Base-by-base conservation (phyloP, 2,113 vertebrate genomes). In the Datnioides undecimradiatus region DNA sequence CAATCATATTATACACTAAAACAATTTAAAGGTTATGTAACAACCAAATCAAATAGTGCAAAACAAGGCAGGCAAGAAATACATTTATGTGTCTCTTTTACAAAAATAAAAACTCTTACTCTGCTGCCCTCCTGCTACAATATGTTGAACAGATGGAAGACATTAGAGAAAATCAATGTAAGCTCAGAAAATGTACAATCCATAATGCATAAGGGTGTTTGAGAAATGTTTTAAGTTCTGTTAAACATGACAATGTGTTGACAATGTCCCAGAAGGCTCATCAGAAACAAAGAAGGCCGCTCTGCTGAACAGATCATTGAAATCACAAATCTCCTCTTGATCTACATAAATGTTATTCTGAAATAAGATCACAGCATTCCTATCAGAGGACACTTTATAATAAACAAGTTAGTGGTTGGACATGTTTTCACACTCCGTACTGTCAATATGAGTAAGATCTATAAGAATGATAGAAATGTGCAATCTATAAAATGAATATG, bases 51-150 rank as follows among this genome's bases (percentile, higher is more conserved):
- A 27, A 76, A 70, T 33, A 83, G 76, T 87, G 86, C 84, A 88
- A 88, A 90, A 82, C 43, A 74, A 76, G 76, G 58, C 46, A 73
- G 16, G 77, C 19, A 73, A 63, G 31, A 11, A 60, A 74, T 43
- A 62, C 11, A 82, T 31, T 54, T 16, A 43, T 51, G 55, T 21
- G 43, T 5, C 69, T 75, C 48, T 82, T 82, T 69, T 90, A 90
- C 71, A 90, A 89, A 59, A 88, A 88, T 80, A 82, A 88, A 72
- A 72, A 14, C 3, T 77, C 33, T 66, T 23, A 23, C 14, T 49
- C 23, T 21, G 49, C 41, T 79, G 43, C 38, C 48, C 46, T 76
- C 43, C 38, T 78, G 72, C 85, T 89, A 86, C 88, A 62, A 13
- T 59, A 55, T 34, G 8, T 49, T 48, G 34, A 71, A 75, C 10